Conservation (phyloP, 2,113 vertebrate species). For the Clarias macrocephalus region DNA sequence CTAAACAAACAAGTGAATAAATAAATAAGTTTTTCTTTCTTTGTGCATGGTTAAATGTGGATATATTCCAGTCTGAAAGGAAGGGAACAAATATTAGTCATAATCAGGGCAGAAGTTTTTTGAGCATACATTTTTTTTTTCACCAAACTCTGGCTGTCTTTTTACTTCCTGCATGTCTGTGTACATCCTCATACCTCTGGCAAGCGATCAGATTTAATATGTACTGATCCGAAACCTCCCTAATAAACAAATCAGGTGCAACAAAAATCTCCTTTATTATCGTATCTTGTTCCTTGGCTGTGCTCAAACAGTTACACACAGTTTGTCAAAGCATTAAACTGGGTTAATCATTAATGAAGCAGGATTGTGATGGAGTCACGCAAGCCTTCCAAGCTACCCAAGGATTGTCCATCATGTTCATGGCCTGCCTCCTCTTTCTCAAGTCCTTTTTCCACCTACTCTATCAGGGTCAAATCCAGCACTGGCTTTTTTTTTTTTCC, state of each 20-base stretch:
- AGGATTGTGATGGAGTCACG: constrained; percentile 1
- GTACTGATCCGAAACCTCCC: background rate
- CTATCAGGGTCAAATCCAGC: background rate
- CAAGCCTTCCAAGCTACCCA: background rate
- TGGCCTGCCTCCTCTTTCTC: background rate
- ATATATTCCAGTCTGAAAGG: too few relatives aligned
- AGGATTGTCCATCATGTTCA: background rate
- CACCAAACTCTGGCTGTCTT: too few relatives aligned
- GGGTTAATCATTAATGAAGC: constrained; percentile 1
- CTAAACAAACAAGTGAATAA: too few relatives aligned
- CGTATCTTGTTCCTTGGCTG: background rate
- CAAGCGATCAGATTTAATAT: background rate
- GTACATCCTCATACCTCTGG: background rate
- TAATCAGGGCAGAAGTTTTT: too few relatives aligned
- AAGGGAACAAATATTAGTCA: too few relatives aligned
- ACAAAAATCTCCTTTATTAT: background rate
- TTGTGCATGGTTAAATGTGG: too few relatives aligned
- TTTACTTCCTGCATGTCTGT: too few relatives aligned
- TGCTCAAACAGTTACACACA: background rate
- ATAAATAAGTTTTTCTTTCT: too few relatives aligned
- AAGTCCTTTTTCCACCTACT: background rate
- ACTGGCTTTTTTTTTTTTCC: background rate
- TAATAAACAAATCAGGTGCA: background rate
- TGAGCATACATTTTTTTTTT: too few relatives aligned
- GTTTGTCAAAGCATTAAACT: background rate